A percentile compares a stretch with the other conserved stretches of the same genome.
Evolutionary conservation across 30 jellyfish, hydroid and myxozoan genomes (phyloP).

Genomic region (Cassiopea xamachana): DNA sequence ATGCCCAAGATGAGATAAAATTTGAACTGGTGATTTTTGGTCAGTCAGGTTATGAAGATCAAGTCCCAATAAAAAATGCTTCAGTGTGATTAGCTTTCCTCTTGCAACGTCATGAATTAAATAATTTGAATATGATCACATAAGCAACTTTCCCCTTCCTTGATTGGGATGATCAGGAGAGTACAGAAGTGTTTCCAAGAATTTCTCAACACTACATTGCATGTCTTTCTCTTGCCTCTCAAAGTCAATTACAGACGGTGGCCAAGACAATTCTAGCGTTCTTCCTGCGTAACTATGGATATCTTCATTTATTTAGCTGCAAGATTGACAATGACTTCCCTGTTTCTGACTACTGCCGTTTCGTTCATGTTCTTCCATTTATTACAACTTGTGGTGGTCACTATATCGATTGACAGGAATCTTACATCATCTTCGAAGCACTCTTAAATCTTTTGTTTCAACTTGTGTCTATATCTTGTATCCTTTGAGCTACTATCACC

Average conservation of each 20-base stretch:
- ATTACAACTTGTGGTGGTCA: conserved; percentile 41
- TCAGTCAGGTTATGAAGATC: conserved; percentile 65
- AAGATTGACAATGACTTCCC: background rate
- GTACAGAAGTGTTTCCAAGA: conserved; percentile 1
- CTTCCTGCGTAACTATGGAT: background rate
- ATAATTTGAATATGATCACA: conserved; percentile 1
- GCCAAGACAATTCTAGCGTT: conserved; percentile 12
- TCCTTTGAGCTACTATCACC: conserved; percentile 32
- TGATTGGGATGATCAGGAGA: conserved; percentile 30
- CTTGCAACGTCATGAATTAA: conserved; percentile 1
- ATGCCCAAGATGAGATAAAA: conserved; percentile 56
- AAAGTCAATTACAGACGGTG: conserved; percentile 9
- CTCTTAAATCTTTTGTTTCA: conserved; percentile 8
- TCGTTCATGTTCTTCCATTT: background rate
- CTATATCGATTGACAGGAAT: conserved; percentile 21
- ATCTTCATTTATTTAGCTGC: no score
- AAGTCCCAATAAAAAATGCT: conserved; percentile 53
- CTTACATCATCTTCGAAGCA: conserved; percentile 8
- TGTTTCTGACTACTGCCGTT: background rate
- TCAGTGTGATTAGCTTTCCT: conserved; percentile 47
- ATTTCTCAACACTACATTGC: conserved; percentile 12
- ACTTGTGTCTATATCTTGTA: conserved; percentile 17
- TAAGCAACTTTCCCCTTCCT: conserved; percentile 15
- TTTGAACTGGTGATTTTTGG: background rate
- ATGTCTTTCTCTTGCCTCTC: conserved; percentile 20